phyloP scores from a whole-genome alignment of 2,113 vertebrate genomes.

The Butastur rufipennis region DNA sequence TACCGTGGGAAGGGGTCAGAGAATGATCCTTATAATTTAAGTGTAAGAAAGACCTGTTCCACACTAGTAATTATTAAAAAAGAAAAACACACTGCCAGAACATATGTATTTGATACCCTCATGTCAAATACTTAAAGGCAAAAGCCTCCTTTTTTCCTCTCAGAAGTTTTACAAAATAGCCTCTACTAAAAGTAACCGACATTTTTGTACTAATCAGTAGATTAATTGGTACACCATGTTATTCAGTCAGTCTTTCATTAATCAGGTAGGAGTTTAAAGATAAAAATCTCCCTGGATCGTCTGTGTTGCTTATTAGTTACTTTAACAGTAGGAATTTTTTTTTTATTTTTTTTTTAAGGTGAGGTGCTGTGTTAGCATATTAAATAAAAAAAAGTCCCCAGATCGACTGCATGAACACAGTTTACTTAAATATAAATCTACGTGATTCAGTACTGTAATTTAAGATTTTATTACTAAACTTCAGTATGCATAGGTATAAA shows the following conservation, averaged over 20 bases:
- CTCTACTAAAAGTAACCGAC: not conserved
- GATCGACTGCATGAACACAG: not conserved
- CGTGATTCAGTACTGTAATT: not conserved
- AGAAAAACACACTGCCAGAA: not conserved
- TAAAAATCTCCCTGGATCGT: not conserved
- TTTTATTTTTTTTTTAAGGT: not conserved
- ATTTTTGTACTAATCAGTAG: not conserved
- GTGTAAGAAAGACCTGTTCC: not conserved
- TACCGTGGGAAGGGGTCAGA: not conserved
- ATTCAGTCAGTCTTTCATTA: not conserved
- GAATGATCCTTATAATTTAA: not conserved
- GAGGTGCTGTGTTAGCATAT: not conserved
- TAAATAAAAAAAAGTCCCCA: not conserved
- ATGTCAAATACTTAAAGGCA: not conserved
- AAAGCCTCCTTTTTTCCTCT: not conserved
- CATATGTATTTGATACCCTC: fast-evolving
- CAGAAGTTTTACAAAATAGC: not conserved
- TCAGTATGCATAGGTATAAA: not conserved
- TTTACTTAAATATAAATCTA: not conserved
- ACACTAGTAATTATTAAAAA: not conserved
- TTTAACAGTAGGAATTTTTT: not conserved
- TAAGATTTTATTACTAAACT: not conserved
- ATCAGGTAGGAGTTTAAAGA: not conserved
- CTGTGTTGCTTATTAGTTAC: not conserved
- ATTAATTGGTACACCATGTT: not conserved